Evolutionary conservation across 2,113 vertebrate genomes (phyloP).

Genomic region (Aepyceros melampus): DNA sequence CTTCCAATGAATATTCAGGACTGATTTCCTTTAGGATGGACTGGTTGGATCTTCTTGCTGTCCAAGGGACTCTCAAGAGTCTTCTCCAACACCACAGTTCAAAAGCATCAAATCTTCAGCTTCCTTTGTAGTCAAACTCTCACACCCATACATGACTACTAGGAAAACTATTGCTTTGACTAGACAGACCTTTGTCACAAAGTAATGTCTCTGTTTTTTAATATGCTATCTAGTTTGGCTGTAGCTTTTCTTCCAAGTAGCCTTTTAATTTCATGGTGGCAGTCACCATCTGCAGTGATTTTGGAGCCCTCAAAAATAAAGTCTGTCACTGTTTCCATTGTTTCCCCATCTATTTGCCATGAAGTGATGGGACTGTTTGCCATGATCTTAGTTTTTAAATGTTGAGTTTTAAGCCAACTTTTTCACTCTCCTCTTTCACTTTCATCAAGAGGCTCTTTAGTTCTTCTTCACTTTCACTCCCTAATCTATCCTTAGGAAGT

Average conservation of each 20-base stretch:
- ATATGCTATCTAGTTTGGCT: neutral
- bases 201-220: neutral
- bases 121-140: neutral
- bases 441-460: neutral
- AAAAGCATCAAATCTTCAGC: neutral
- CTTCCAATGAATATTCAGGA: neutral
- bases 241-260: neutral
- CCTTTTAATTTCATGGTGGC: neutral
- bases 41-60: neutral
- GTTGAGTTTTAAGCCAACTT: neutral
- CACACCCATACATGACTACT: neutral
- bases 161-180: neutral
- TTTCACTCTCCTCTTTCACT: neutral
- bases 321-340: neutral
- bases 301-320: neutral
- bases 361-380: neutral
- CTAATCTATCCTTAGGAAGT: neutral
- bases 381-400: neutral
- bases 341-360: neutral
- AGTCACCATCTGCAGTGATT: neutral
- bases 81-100: neutral
- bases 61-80: neutral
- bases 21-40: neutral
- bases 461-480: neutral
- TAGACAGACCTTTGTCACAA: neutral